Evolutionary conservation across 2,113 vertebrate species (phyloP).

Genomic region (Nesospiza acunhae): DNA sequence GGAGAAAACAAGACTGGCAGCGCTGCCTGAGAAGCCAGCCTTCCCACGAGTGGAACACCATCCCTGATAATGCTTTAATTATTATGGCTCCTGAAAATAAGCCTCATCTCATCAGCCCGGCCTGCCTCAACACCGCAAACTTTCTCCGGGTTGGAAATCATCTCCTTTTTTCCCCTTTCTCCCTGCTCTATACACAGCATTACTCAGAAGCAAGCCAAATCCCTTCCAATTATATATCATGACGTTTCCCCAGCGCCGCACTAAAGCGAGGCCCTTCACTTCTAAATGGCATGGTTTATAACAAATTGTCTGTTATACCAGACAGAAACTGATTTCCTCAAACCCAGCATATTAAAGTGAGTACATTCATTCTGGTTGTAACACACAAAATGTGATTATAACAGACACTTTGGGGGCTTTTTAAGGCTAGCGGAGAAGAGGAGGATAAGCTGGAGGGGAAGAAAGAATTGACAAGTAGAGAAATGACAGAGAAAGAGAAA

Average conservation of each 20-base stretch:
- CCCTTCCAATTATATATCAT: conserved; percentile 54
- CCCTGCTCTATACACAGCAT: neutral
- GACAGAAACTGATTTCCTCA: conserved; percentile 65
- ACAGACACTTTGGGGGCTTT: conserved; percentile 70
- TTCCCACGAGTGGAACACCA: neutral
- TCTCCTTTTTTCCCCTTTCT: neutral
- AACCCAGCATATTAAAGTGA: conserved; percentile 63
- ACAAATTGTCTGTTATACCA: conserved; percentile 61
- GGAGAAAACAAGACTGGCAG: conserved; percentile 68
- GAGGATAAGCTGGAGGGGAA: conserved; percentile 61
- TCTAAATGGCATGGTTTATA: conserved; percentile 61
- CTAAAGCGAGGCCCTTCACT: conserved; percentile 51
- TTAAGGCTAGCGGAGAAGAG: conserved; percentile 41
- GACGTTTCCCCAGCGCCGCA: conserved; percentile 27
- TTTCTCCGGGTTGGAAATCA: neutral
- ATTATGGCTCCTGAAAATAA: conserved; percentile 1
- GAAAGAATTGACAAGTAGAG: conserved; percentile 63
- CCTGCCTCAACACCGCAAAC: neutral
- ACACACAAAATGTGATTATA: conserved; percentile 69
- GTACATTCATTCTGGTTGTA: conserved; percentile 64
- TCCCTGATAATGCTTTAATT: conserved; percentile 19
- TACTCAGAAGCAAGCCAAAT: conserved; percentile 54
- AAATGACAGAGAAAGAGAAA: conserved; percentile 57
- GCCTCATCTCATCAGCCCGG: neutral
- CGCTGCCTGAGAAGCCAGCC: neutral